These are phyloP conservation scores for Callimorpha dominula DNA, from an alignment of 2,888 invertebrate species.

Conservation along the genomic window DNA sequence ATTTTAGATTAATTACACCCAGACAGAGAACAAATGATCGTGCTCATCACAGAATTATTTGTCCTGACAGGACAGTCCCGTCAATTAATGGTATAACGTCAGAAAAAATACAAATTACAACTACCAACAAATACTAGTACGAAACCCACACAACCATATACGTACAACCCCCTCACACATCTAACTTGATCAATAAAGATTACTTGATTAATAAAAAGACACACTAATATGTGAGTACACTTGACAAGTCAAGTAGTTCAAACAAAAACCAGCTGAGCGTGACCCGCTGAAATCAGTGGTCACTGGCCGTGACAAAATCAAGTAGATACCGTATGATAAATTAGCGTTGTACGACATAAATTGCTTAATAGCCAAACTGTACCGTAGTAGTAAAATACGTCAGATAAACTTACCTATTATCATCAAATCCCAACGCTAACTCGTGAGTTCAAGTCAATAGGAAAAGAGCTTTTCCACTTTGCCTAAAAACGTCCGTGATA, in stretches of 20 bases:
- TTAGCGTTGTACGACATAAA: constrained; percentile 16
- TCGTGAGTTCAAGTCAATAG: background rate
- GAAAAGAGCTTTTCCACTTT: background rate
- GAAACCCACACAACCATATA: background rate
- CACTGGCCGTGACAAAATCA: constrained; percentile 20
- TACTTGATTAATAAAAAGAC: background rate
- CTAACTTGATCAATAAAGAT: background rate
- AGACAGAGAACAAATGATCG: no score
- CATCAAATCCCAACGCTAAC: background rate
- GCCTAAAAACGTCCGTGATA: background rate
- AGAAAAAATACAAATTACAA: background rate
- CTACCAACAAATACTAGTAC: background rate
- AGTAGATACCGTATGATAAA: constrained; percentile 29
- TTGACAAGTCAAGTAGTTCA: constrained; percentile 10
- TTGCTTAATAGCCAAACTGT: constrained; percentile 13
- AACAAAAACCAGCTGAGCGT: constrained; percentile 33
- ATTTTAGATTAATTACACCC: no score
- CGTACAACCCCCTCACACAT: background rate
- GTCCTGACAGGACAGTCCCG: no score
- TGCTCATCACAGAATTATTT: no score
- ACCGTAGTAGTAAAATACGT: background rate
- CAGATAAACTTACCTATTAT: background rate
- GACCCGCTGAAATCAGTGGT: constrained; percentile 21
- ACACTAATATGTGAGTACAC: constrained; percentile 12
- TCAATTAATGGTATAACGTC: no score